These are phyloP conservation scores for Cyrtonyx montezumae DNA, from an alignment of 2,113 vertebrate species.

Conservation along the genomic window DNA sequence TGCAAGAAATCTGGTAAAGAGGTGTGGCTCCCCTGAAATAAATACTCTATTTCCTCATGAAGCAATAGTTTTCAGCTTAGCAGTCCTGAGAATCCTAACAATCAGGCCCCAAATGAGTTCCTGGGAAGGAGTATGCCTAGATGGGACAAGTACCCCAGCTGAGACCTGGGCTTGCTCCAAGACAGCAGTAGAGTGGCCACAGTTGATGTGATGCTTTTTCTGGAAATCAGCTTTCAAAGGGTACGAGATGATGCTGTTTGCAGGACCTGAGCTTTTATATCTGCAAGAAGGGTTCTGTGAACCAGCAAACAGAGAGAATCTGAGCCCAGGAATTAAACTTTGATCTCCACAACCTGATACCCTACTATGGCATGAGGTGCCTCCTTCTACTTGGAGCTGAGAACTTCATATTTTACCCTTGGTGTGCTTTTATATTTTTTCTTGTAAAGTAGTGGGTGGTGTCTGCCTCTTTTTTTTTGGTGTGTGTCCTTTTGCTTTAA, in stretches of 20 bases:
- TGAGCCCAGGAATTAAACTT: background rate
- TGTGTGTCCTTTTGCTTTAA: background rate
- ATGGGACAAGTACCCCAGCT: background rate
- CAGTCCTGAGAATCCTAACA: background rate
- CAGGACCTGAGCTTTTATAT: background rate
- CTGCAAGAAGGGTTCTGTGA: background rate
- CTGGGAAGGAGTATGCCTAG: background rate
- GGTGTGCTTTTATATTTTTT: background rate
- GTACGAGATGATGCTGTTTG: background rate
- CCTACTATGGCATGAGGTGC: background rate
- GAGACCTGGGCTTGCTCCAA: background rate
- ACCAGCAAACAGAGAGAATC: background rate
- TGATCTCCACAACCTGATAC: background rate
- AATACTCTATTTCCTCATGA: background rate
- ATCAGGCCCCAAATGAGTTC: background rate
- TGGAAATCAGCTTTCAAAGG: background rate
- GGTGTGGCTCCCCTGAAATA: background rate
- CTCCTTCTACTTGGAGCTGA: background rate
- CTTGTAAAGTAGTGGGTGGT: background rate
- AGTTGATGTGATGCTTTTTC: background rate
- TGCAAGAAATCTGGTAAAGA: background rate
- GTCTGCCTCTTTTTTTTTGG: background rate
- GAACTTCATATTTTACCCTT: background rate
- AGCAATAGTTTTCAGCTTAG: conserved; percentile 10
- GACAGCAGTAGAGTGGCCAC: background rate